Evolutionary conservation across 2,113 vertebrate species (phyloP).

Genomic region (Crocuta crocuta): DNA sequence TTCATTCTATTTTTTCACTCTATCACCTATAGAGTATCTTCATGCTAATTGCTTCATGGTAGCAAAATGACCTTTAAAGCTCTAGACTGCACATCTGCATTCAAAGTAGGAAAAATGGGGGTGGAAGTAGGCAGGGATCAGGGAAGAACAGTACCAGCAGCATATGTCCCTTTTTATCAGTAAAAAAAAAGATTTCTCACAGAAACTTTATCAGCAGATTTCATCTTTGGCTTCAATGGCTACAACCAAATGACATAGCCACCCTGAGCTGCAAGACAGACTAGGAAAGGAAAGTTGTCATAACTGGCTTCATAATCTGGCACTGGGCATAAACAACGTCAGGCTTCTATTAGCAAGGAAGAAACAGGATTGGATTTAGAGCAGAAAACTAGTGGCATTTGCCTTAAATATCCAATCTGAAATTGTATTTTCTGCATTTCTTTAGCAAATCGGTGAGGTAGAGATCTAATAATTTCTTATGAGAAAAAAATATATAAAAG

Average conservation of each 20-base stretch:
- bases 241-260: not conserved
- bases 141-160: not conserved
- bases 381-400: not conserved
- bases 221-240: not conserved
- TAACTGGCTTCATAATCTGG: not conserved
- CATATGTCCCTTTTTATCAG: not conserved
- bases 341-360: not conserved
- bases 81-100: not conserved
- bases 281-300: not conserved
- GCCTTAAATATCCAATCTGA: not conserved
- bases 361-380: not conserved
- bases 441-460: not conserved
- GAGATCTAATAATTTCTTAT: not conserved
- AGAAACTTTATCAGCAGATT: not conserved
- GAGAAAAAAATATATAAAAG: not conserved
- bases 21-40: not conserved
- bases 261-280: not conserved
- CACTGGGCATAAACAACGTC: not conserved
- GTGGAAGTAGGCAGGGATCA: not conserved
- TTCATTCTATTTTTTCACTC: not conserved
- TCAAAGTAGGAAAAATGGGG: not conserved
- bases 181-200: not conserved
- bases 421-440: constrained; percentile 2
- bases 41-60: not conserved
- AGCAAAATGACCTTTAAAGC: constrained; percentile 9